These are phyloP conservation scores for Sphaerodactylus townsendi DNA, from an alignment of 2,113 vertebrate species.

Conservation along the genomic window DNA sequence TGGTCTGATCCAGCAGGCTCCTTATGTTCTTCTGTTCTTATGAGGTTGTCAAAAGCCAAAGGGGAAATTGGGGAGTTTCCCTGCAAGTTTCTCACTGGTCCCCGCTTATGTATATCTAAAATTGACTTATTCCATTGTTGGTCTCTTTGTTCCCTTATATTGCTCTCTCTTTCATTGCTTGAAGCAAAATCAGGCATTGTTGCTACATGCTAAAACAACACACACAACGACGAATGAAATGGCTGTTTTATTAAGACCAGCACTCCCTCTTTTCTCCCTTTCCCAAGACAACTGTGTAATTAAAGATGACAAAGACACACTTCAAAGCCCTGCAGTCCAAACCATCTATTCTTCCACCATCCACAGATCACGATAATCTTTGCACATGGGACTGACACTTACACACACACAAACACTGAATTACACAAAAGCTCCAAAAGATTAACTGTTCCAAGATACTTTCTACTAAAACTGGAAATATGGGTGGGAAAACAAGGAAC, in stretches of 20 bases:
- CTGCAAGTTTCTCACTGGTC: too few species aligned
- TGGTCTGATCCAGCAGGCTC: too few species aligned
- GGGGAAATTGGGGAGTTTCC: too few species aligned
- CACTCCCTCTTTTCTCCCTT: not conserved
- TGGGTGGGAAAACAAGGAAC: not conserved
- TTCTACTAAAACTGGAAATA: not conserved
- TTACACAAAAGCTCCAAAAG: not conserved
- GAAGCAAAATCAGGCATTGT: not conserved
- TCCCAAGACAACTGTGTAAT: constrained; percentile 1
- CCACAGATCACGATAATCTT: constrained; percentile 21
- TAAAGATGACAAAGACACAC: constrained; percentile 25
- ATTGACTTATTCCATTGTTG: not conserved
- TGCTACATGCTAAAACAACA: not conserved
- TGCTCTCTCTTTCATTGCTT: not conserved
- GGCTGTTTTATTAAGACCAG: not conserved
- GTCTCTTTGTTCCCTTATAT: not conserved
- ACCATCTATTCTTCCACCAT: not conserved
- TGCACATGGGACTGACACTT: not conserved
- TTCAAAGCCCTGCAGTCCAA: constrained; percentile 21
- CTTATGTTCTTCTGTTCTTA: too few species aligned
- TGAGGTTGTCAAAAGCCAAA: too few species aligned
- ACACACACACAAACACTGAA: not conserved
- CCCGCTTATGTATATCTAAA: too few species aligned
- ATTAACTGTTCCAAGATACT: not conserved
- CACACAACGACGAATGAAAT: not conserved